Evolutionary conservation across 2,113 vertebrate genomes (phyloP).

Genomic region (Lontra canadensis): DNA sequence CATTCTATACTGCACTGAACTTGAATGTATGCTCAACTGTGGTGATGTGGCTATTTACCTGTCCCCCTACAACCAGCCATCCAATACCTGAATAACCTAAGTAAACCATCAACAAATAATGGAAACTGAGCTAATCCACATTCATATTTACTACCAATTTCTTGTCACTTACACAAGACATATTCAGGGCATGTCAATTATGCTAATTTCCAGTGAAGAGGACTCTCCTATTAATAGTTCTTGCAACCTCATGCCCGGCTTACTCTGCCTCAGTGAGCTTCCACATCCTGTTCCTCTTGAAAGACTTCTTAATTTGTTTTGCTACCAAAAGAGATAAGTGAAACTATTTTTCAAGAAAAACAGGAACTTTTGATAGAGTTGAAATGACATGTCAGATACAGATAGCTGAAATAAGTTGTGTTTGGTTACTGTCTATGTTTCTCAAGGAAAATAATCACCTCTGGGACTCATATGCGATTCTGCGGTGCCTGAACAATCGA

Average conservation of each 20-base stretch:
- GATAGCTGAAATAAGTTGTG: constrained; percentile 33
- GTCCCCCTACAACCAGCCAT: background rate
- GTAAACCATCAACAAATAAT: background rate
- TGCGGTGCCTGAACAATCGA: background rate
- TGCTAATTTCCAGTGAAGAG: background rate
- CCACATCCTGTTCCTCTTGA: background rate
- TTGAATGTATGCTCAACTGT: background rate
- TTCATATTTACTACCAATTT: background rate
- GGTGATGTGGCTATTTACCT: background rate
- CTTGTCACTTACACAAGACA: background rate
- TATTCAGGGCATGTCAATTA: background rate
- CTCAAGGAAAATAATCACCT: constrained; percentile 19
- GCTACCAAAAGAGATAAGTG: constrained; percentile 16
- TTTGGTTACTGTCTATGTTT: constrained; percentile 19
- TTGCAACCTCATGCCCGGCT: background rate
- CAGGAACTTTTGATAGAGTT: constrained; percentile 11
- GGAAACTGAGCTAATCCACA: background rate
- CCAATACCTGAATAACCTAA: background rate
- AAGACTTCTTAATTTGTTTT: constrained; percentile 29
- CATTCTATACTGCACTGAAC: background rate
- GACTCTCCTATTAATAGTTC: background rate
- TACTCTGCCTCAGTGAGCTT: background rate
- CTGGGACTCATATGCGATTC: background rate
- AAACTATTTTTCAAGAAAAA: constrained; percentile 44
- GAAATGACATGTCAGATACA: constrained; percentile 25